These are phyloP conservation scores for Thalassophryne amazonica DNA, from an alignment of 2,797 vertebrate species.

Conservation along the genomic window DNA sequence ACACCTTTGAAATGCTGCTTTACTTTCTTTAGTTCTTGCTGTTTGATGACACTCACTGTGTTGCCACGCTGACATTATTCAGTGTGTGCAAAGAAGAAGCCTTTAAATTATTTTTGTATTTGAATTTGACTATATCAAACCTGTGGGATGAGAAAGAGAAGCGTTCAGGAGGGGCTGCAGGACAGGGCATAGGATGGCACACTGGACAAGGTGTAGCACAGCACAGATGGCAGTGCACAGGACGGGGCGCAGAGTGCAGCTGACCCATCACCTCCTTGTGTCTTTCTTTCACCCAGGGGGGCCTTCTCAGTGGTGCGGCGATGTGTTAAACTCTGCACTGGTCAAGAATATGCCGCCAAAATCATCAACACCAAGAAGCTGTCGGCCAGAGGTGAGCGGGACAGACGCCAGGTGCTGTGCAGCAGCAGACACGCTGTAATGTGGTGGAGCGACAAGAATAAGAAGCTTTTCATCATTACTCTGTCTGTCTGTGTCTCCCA, in stretches of 20 bases:
- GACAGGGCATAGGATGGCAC: background rate
- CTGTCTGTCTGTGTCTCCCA: constrained; percentile 26
- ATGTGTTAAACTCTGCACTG: constrained; percentile 94
- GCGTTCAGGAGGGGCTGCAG: background rate
- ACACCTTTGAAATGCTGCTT: background rate
- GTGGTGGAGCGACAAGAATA: background rate
- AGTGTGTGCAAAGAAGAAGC: background rate
- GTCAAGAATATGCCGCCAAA: constrained; percentile 94
- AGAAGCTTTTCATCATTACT: constrained; percentile 18
- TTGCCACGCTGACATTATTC: background rate
- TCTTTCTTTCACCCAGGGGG: constrained; percentile 78
- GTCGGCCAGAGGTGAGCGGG: constrained; percentile 91
- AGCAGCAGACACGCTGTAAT: background rate
- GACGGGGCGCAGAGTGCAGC: constrained; percentile 24
- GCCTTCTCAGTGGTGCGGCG: constrained; percentile 96
- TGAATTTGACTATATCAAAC: too few species aligned
- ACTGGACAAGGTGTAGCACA: too few species aligned
- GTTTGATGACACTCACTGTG: background rate
- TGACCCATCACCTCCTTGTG: constrained; percentile 37
- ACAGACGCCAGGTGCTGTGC: background rate
- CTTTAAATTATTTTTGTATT: background rate
- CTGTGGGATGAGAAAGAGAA: too few species aligned
- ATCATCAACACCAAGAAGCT: constrained; percentile 99
- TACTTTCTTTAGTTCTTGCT: background rate
- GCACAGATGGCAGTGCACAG: too few species aligned